Percentiles rank a stretch among this genome's conserved stretches.
Conservation (phyloP, 2,797 vertebrate species). For the Sylvilagus floridanus region DNA sequence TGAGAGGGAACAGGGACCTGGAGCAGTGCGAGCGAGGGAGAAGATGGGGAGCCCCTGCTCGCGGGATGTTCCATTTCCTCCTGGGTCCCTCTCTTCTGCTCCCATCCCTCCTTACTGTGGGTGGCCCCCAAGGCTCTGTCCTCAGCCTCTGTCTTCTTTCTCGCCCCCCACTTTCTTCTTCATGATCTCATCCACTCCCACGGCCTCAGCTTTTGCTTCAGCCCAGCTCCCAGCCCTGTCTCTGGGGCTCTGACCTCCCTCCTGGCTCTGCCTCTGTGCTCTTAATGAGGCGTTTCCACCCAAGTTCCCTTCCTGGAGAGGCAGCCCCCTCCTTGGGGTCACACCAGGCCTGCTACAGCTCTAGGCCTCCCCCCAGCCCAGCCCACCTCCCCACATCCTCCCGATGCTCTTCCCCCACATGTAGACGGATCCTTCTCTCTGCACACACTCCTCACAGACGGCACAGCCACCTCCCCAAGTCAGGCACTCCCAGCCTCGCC, state of each 20-base stretch:
- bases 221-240: conserved; percentile 30
- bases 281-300: not conserved
- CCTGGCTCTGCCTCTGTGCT: not conserved
- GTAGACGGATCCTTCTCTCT: not conserved
- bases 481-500: not conserved
- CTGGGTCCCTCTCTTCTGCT: not conserved
- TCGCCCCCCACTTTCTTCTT: conserved; percentile 67
- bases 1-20: not conserved
- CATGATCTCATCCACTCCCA: conserved; percentile 63
- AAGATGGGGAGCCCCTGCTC: not conserved
- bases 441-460: not conserved
- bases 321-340: not conserved
- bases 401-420: not conserved
- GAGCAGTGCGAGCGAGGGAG: not conserved
- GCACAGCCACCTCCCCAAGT: not conserved
- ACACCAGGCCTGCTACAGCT: not conserved
- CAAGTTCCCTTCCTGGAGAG: not conserved
- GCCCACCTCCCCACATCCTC: not conserved
- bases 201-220: not conserved
- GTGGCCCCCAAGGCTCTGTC: conserved; percentile 22
- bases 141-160: not conserved
- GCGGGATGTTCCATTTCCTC: not conserved
- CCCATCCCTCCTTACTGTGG: not conserved
- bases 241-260: conserved; percentile 62
- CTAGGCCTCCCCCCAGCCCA: conserved; percentile 4